Evolutionary conservation across 1,140 invertebrate species (phyloP), one percentile per base, ranked within the genome.

Genomic region (Brachionus manjavacas): DNA sequence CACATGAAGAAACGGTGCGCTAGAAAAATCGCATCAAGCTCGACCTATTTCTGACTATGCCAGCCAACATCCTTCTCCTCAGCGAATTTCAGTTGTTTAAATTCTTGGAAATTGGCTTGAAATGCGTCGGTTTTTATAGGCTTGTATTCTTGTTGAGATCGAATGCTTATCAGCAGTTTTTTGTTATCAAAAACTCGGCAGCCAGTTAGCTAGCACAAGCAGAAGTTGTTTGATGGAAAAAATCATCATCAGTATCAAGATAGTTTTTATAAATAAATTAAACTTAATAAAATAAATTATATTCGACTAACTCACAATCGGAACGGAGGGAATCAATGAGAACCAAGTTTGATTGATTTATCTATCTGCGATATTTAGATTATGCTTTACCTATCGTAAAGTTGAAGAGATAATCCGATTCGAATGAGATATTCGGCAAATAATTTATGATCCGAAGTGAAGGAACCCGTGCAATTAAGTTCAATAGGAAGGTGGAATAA

Each of bases 201-300:
- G 52, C 52, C 52, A 60, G n/a, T 25, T 20, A 60, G 52, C 52
- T 60, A 60, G 52, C 52, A 60, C 52, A 60, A 60, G 52, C 52
- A 60, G 52, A 60, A 60, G 52, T 60, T 60, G 20, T 60, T 60
- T 60, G 52, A 60, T 60, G 25, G 52, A 60, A 60, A 60, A 60
- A 60, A 60, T 60, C 52, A 60, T 60, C 52, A 60, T 60, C 52
- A 60, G 20, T 60, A 60, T 60, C 52, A 60, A 60, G 20, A 60
- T 60, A 60, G 52, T 16, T 23, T 60, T 60, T 60, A 60, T 60
- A 60, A 60, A 60, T 60, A 60, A 60, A 60, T 60, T 60, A 60
- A 60, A 60, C 52, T 60, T 60, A 60, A 60, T 60, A 60, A 60
- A 60, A 60, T 60, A 60, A 60, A 60, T 60, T 60, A 60, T 60